Evolutionary conservation across 1,140 invertebrate species (phyloP), one percentile per base, ranked within the genome.

Genomic region (Adelges cooleyi): DNA sequence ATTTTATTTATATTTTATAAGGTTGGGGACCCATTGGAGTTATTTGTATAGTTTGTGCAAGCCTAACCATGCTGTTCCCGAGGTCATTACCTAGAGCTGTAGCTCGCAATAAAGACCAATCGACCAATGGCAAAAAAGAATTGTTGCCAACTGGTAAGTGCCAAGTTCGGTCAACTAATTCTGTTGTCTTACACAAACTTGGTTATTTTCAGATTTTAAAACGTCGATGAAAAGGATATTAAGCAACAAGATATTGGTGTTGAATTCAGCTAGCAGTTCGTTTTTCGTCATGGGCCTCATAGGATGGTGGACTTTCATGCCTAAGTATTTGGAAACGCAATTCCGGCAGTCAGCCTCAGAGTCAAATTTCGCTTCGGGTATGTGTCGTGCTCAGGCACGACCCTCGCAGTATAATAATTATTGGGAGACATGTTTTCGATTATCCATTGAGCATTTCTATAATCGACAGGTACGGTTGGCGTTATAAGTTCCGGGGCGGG

Each of bases 401-500:
- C n/a, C n/a, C n/a, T n/a, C n/a, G n/a, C n/a, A n/a, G n/a, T n/a
- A n/a, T n/a, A n/a, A n/a, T n/a, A n/a, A n/a, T n/a, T n/a, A n/a
- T n/a, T n/a, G n/a, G n/a, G n/a, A n/a, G n/a, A n/a, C n/a, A n/a
- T n/a, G n/a, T 40, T n/a, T 40, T n/a, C 38, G 9, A 9, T 10
- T 40, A 10, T 48, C 6, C 29, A 33, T 6, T 33, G 11, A 33
- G 11, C 5, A 33, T 33, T 33, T 6, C 29, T 62, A 62, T 23
- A 3, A 17, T 65, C 9, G 8, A 86, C 84, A 50, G 85, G 86
- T 48, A 81, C 80, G 4, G 83, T 86, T 5, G 84, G 86, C 3
- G 73, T 89, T 22, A 75, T 85, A 3, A 86, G 85, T 72, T 85
- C 84, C n/a, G 83, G 84, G 0, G 74, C 86, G 38, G 86, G 86